Evolutionary conservation across 1,140 invertebrate genomes (phyloP).

Genomic region (Drosophila bipectinata): DNA sequence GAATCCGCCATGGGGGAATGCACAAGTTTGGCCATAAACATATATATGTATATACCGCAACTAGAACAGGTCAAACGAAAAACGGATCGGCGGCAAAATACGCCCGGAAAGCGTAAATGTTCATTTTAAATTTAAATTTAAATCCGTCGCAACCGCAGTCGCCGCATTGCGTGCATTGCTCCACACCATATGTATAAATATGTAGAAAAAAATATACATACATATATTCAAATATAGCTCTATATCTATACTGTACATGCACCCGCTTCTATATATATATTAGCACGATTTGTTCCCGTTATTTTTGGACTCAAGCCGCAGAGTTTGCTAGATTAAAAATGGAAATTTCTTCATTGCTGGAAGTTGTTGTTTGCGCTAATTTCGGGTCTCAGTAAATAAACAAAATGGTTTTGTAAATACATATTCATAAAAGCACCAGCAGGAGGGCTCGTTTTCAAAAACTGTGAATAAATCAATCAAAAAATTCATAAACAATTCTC

Average conservation of each 20-base stretch:
- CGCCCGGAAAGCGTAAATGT: constrained; percentile 40
- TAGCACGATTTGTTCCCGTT: constrained; percentile 14
- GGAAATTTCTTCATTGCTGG: constrained; percentile 41
- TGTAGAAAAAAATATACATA: constrained; percentile 15
- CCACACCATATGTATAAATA: constrained; percentile 17
- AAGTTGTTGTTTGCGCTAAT: constrained; percentile 24
- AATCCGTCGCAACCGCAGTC: constrained; percentile 44
- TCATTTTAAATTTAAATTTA: constrained; percentile 50
- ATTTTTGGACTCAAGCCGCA: constrained; percentile 46
- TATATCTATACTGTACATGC: constrained; percentile 10
- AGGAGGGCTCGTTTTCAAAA: not conserved
- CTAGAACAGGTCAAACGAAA: constrained; percentile 48
- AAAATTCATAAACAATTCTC: constrained; percentile 10
- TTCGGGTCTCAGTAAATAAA: constrained; percentile 27
- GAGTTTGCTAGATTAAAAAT: constrained; percentile 40
- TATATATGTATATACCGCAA: constrained; percentile 42
- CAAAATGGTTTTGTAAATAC: constrained; percentile 18
- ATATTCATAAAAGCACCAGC: not conserved
- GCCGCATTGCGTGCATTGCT: constrained; percentile 50
- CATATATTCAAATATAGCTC: not conserved
- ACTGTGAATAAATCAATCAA: constrained; percentile 26
- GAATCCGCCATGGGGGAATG: constrained; percentile 12
- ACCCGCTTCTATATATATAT: constrained; percentile 25
- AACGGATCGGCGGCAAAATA: not conserved
- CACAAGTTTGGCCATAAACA: constrained; percentile 18